Percentiles rank a stretch among this genome's conserved stretches.
These are phyloP conservation scores for rabbit (Oryctolagus cuniculus) DNA, from an alignment of 2,113 vertebrate species.

Conservation along the genomic window mOryCun1.1 NC_091450.1:30023001-30023500, in stretches of 20 bases:
- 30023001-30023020: background rate
- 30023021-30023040: background rate
- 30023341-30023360: background rate
- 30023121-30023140: background rate
- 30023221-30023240: background rate
- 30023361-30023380: background rate
- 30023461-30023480: fast-evolving
- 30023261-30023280: background rate
- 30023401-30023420: background rate
- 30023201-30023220: background rate
- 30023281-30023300: background rate
- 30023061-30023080: background rate
- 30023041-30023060: background rate
- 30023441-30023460: background rate
- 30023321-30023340: background rate
- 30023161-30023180: background rate
- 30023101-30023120: background rate
- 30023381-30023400: background rate
- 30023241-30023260: background rate
- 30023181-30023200: background rate
- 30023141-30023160: background rate
- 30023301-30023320: background rate
- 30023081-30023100: background rate
- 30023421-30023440: background rate
- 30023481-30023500: background rate